These are phyloP conservation scores for Suricata suricatta DNA, from an alignment of 2,113 vertebrate genomes.

Conservation along the genomic window DNA sequence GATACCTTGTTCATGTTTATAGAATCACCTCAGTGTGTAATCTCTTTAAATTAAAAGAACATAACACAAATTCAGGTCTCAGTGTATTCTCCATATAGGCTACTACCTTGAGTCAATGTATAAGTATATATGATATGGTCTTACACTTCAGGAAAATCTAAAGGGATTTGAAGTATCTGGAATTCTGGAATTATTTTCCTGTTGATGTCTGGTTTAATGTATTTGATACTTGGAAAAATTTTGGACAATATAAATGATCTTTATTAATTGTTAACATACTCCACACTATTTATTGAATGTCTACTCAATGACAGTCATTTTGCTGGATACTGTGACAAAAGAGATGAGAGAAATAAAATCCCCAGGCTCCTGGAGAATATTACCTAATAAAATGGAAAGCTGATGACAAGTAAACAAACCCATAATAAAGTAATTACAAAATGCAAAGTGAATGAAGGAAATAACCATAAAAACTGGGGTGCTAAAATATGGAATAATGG, in stretches of 20 bases:
- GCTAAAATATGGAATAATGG: not conserved
- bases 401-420: not conserved
- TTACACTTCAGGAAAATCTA: not conserved
- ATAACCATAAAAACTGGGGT: fast-evolving
- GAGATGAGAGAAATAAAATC: not conserved
- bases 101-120: not conserved
- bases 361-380: not conserved
- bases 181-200: not conserved
- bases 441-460: not conserved
- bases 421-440: not conserved
- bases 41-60: not conserved
- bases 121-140: not conserved
- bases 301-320: not conserved
- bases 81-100: not conserved
- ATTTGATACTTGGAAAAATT: not conserved
- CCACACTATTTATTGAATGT: not conserved
- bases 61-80: not conserved
- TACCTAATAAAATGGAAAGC: not conserved
- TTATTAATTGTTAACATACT: not conserved
- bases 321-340: not conserved
- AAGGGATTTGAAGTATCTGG: not conserved
- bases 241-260: not conserved
- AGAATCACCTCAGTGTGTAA: not conserved
- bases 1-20: not conserved
- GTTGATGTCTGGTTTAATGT: not conserved